Base-by-base conservation (phyloP, 2,113 vertebrate genomes). In the Cochlearius cochlearius region DNA sequence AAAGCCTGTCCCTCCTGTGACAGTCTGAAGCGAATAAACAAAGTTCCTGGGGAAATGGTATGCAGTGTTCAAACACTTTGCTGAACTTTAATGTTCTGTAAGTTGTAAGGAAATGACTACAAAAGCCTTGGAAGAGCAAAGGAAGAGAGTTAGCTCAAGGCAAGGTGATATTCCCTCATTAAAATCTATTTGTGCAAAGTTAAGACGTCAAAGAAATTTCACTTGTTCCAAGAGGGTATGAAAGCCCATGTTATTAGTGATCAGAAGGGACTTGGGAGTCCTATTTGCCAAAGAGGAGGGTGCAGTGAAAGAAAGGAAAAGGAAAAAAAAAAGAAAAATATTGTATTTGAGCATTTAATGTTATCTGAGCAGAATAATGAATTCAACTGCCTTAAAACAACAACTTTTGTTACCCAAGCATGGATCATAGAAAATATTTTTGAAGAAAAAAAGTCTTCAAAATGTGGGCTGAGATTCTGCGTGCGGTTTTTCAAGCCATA, bases 81-180 rank as follows among this genome's bases (percentile, higher is more conserved):
- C 73, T 86, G 95, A 94, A 96, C 95, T 94, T 96, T 88, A 96
- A 96, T 96, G 91, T 92, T 94, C 91, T 86, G 53, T 23, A 47
- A 94, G 53, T 97, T 97, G 94, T 76, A 81, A 96, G 87, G 90
- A 88, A 90, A 83, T 47, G 92, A 96, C 93, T 97, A 94, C 91
- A 97, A 97, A 97, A 82, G 92, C 77, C 68, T 71, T 81, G 75
- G 93, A 92, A 95, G 72, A 88, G 96, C 89, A 96, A 97, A 97
- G 77, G 92, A 94, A 75, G 90, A 86, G 77, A 89, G 56, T 73
- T 97, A 93, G 95, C 97, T 97, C 64, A 95, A 96, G 96, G 94
- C 91, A 98, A 97, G 97, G 95, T 97, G 94, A 95, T 97, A 92
- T 92, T 97, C 86, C 78, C 91, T 97, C 87, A 95, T 98, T 97